Percentiles rank a stretch among this genome's conserved stretches.
phyloP scores from a whole-genome alignment of 2,113 vertebrate species.

The Periophthalmus modestus region DNA sequence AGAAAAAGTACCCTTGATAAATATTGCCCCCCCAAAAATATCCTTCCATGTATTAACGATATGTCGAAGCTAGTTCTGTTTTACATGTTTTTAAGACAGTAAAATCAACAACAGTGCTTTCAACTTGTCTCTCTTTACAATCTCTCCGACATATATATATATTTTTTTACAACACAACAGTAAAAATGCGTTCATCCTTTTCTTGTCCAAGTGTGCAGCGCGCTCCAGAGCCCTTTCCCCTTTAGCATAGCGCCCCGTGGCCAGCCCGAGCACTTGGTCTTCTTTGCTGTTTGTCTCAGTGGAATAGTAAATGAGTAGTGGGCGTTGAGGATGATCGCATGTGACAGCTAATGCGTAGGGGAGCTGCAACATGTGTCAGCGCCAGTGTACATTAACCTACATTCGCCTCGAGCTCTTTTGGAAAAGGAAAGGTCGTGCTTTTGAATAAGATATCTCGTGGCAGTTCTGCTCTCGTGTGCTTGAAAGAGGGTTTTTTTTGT shows the following conservation, averaged over 20 bases:
- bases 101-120: too few relatives aligned
- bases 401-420: conserved; percentile 59
- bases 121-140: too few relatives aligned
- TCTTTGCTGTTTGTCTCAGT: conserved; percentile 31
- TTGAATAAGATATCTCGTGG: conserved; percentile 55
- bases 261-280: neutral
- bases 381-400: conserved; percentile 71
- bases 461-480: conserved; percentile 23
- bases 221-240: neutral
- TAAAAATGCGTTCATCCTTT: too few relatives aligned
- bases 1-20: too few relatives aligned
- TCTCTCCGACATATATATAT: too few relatives aligned
- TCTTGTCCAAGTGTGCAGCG: too few relatives aligned
- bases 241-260: neutral
- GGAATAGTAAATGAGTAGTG: conserved; percentile 71
- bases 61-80: too few relatives aligned
- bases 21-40: too few relatives aligned
- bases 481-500: conserved; percentile 13
- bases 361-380: conserved; percentile 71
- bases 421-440: conserved; percentile 54
- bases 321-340: conserved; percentile 65
- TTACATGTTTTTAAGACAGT: too few relatives aligned
- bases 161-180: too few relatives aligned
- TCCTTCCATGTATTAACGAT: too few relatives aligned
- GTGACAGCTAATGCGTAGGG: conserved; percentile 70